Evolutionary conservation across 2,113 vertebrate genomes (phyloP).

Genomic region (Marmota flaviventris): DNA sequence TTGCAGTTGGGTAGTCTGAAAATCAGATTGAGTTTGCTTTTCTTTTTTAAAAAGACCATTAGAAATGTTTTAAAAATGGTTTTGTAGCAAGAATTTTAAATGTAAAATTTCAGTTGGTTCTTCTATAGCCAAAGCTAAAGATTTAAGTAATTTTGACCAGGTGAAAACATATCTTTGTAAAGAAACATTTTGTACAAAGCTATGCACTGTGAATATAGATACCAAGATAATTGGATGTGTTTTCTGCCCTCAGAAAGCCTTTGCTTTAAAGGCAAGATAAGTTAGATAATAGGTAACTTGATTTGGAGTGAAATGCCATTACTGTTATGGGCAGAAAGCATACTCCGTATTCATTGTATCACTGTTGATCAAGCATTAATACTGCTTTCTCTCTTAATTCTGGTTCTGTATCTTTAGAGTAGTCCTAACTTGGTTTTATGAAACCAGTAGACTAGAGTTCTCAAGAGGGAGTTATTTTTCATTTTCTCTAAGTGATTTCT

Average conservation of each 20-base stretch:
- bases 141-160: constrained; percentile 25
- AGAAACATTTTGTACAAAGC: not conserved
- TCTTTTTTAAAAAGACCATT: constrained; percentile 25
- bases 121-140: constrained; percentile 2
- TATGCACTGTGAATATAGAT: not conserved
- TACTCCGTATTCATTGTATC: not conserved
- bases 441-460: constrained; percentile 7
- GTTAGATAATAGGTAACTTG: not conserved
- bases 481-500: constrained; percentile 43
- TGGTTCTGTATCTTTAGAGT: not conserved
- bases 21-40: constrained; percentile 48
- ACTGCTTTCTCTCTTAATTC: not conserved
- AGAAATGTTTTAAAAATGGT: constrained; percentile 55
- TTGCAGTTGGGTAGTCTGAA: constrained; percentile 39
- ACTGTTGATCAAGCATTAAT: not conserved
- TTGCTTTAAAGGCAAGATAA: constrained; percentile 20
- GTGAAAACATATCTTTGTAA: not conserved
- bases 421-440: constrained; percentile 21
- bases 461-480: constrained; percentile 26
- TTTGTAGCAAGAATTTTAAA: constrained; percentile 16
- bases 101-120: constrained; percentile 26
- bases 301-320: constrained; percentile 11
- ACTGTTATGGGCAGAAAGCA: not conserved
- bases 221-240: not conserved
- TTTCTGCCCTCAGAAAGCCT: constrained; percentile 37